Conservation (phyloP, 2,113 vertebrate genomes). For the Paraplagusia blochii region DNA sequence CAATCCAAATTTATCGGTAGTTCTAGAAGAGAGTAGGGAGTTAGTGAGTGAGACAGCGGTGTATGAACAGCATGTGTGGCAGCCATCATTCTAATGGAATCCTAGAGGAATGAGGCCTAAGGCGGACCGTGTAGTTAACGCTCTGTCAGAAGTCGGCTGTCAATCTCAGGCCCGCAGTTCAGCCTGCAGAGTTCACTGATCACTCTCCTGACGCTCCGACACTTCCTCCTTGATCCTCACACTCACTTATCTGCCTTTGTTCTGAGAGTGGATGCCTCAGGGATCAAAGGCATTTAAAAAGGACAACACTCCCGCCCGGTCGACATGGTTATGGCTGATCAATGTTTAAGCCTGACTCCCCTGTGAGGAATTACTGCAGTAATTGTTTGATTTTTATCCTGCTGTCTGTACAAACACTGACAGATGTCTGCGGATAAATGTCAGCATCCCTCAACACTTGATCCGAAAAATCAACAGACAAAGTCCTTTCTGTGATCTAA, state of each 20-base stretch:
- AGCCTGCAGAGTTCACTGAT: background rate
- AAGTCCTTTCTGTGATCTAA: no score
- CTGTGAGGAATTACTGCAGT: background rate
- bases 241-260: slow-evolving; percentile 45
- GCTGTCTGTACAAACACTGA: no score
- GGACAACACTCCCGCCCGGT: background rate
- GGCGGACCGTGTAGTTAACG: background rate
- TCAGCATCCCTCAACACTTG: no score
- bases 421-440: no score
- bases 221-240: slow-evolving; percentile 12
- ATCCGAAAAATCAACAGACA: no score
- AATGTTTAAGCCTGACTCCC: background rate
- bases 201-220: background rate
- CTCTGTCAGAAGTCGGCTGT: background rate
- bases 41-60: no score
- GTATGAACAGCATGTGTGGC: no score
- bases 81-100: background rate
- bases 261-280: slow-evolving; percentile 29
- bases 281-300: slow-evolving; percentile 41
- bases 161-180: background rate
- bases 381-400: no score
- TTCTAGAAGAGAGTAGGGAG: no score
- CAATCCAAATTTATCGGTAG: no score
- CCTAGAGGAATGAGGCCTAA: background rate
- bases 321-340: no score